These are phyloP conservation scores for Mustela nigripes DNA, from an alignment of 2,113 vertebrate species.

Conservation along the genomic window DNA sequence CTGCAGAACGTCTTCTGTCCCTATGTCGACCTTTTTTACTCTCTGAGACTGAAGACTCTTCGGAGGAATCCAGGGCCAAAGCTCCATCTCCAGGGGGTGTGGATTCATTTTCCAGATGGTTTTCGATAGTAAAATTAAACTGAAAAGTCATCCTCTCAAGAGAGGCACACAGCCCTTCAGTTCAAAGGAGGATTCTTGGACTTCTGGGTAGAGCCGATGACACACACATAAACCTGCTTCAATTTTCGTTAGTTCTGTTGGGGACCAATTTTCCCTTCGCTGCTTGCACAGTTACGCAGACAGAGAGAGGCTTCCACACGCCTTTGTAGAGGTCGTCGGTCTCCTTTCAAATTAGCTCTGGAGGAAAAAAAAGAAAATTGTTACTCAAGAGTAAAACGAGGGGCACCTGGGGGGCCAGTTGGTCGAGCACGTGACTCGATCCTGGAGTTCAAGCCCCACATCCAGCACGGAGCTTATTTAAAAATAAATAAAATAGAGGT, in stretches of 20 bases:
- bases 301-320: not conserved
- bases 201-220: not conserved
- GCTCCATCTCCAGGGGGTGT: not conserved
- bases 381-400: slow-evolving; percentile 44
- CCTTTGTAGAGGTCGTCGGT: not conserved
- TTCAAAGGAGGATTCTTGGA: not conserved
- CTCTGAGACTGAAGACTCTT: slow-evolving; percentile 28
- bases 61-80: slow-evolving; percentile 12
- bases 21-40: slow-evolving; percentile 31
- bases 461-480: not conserved
- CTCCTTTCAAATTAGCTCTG: not conserved
- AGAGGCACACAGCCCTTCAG: not conserved
- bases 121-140: slow-evolving; percentile 88
- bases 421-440: not conserved
- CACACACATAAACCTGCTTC: not conserved
- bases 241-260: not conserved
- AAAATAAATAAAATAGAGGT: not conserved
- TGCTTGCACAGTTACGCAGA: not conserved
- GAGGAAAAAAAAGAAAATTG: slow-evolving; percentile 15
- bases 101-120: slow-evolving; percentile 63
- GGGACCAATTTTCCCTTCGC: not conserved
- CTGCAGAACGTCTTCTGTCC: not conserved
- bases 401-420: not conserved
- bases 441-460: not conserved
- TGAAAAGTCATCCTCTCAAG: slow-evolving; percentile 86